Evolutionary conservation across 2,113 vertebrate genomes (phyloP).

Genomic region (Agelaius tricolor): DNA sequence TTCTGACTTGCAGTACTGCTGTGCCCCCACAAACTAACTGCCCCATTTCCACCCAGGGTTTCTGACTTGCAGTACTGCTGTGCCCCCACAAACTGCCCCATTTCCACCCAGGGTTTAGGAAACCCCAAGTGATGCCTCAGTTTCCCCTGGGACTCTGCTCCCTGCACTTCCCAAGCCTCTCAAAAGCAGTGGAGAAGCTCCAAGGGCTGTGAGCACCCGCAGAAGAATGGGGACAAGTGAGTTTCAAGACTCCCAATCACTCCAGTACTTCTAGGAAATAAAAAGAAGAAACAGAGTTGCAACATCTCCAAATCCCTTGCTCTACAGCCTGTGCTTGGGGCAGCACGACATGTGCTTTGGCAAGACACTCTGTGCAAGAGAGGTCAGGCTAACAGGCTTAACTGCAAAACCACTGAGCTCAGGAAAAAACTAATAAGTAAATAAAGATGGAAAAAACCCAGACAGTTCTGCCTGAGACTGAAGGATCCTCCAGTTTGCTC

Average conservation of each 20-base stretch:
- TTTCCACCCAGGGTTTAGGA: neutral
- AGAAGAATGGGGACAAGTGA: neutral
- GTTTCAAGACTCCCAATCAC: neutral
- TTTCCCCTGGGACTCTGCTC: neutral
- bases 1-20: neutral
- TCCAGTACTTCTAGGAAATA: constrained; percentile 36
- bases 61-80: neutral
- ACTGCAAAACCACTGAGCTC: constrained; percentile 51
- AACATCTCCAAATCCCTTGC: constrained; percentile 49
- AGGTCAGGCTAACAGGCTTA: constrained; percentile 27
- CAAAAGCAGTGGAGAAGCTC: neutral
- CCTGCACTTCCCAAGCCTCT: neutral
- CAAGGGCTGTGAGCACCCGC: neutral
- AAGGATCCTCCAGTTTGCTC: neutral
- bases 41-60: neutral
- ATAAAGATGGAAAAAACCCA: neutral
- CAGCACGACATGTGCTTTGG: constrained; percentile 64
- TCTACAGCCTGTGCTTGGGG: constrained; percentile 35
- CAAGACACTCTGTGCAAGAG: constrained; percentile 15
- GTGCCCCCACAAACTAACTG: accelerated
- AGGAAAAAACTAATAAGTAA: constrained; percentile 9
- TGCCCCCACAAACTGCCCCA: neutral
- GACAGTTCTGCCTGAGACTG: neutral
- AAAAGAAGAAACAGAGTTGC: constrained; percentile 27
- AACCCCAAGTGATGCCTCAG: neutral